phyloP scores from a whole-genome alignment of 2,113 vertebrate genomes.

The Balaeniceps rex region DNA sequence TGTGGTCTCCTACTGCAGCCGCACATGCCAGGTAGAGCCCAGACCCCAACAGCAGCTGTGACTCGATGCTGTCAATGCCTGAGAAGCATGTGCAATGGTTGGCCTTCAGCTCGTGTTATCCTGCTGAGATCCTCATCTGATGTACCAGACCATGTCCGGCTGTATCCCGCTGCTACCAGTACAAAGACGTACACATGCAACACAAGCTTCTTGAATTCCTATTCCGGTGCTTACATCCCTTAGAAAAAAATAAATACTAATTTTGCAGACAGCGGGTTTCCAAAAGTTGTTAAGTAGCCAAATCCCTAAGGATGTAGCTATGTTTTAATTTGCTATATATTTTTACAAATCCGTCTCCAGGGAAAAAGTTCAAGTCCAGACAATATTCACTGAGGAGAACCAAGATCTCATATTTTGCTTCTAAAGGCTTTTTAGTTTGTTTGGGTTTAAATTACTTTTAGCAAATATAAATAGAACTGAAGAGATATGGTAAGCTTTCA shows the following conservation, averaged over 20 bases:
- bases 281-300: neutral
- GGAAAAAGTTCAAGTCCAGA: neutral
- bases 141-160: neutral
- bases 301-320: neutral
- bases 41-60: neutral
- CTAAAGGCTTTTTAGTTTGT: neutral
- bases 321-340: neutral
- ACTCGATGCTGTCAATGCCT: neutral
- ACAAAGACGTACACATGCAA: neutral
- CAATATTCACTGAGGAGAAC: neutral
- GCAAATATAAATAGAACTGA: neutral
- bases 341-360: neutral
- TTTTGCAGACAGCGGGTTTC: neutral
- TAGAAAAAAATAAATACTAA: neutral
- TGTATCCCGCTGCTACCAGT: neutral
- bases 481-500: neutral
- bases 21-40: neutral
- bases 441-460: neutral
- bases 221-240: neutral
- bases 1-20: neutral
- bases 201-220: neutral
- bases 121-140: neutral
- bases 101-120: neutral
- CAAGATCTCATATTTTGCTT: neutral
- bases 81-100: accelerated